phyloP scores from a whole-genome alignment of 2,797 vertebrate species.

The Tinamus major region DNA sequence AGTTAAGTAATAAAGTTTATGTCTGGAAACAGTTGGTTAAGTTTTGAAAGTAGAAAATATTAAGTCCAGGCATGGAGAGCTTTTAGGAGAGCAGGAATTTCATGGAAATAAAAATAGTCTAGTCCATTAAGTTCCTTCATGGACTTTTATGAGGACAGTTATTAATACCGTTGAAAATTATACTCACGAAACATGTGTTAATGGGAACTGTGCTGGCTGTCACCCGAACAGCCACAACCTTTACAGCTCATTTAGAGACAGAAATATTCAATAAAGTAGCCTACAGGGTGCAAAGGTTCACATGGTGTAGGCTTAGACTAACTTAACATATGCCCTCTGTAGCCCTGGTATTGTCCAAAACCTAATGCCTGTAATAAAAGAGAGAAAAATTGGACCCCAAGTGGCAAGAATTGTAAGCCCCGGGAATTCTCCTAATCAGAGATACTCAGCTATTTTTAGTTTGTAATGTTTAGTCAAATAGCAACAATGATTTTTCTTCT shows the following conservation, averaged over 20 bases:
- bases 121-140: constrained; percentile 59
- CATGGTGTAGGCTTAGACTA: constrained; percentile 56
- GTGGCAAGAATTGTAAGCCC: constrained; percentile 70
- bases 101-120: constrained; percentile 53
- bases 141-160: constrained; percentile 59
- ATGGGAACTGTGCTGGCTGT: constrained; percentile 42
- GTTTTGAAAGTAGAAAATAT: constrained; percentile 39
- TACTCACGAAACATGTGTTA: constrained; percentile 29
- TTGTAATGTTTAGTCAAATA: constrained; percentile 90
- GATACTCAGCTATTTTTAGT: constrained; percentile 77
- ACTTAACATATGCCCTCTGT: constrained; percentile 73
- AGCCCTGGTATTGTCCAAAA: constrained; percentile 68
- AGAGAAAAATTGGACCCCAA: constrained; percentile 73
- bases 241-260: constrained; percentile 58
- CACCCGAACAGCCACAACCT: constrained; percentile 33
- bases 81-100: constrained; percentile 58
- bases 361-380: constrained; percentile 67
- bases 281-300: constrained; percentile 56
- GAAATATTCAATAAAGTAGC: constrained; percentile 35
- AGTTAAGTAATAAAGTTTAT: background rate
- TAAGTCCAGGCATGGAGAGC: constrained; percentile 34
- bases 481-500: constrained; percentile 82
- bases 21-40: background rate
- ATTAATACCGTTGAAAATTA: constrained; percentile 67
- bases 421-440: constrained; percentile 83